phyloP scores from a whole-genome alignment of 2,888 invertebrate species.

The Deroplatys truncata region DNA sequence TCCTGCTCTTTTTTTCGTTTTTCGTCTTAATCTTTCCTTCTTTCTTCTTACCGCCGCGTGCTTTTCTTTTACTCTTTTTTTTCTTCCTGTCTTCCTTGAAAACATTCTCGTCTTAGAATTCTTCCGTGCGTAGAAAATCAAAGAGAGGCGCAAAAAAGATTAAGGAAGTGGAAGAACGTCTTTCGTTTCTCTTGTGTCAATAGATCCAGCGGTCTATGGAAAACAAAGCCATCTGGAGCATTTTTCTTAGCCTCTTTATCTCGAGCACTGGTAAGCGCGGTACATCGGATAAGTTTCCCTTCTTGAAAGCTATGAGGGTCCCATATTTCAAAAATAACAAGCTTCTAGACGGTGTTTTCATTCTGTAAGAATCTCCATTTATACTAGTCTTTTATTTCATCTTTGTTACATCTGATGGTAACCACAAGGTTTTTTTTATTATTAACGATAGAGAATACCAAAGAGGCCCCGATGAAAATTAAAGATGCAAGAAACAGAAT shows the following conservation, averaged over 20 bases:
- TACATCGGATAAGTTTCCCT: neutral
- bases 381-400: neutral
- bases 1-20: neutral
- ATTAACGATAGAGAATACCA: too few species aligned
- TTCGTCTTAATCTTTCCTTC: neutral
- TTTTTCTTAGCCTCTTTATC: neutral
- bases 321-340: neutral
- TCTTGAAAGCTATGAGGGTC: neutral
- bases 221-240: neutral
- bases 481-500: too few species aligned
- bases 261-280: neutral
- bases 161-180: neutral
- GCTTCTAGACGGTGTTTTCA: neutral
- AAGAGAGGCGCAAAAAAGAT: neutral
- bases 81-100: too few species aligned
- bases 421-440: too few species aligned
- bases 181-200: neutral
- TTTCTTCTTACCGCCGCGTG: neutral
- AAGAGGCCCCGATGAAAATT: too few species aligned
- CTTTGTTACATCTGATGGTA: too few species aligned
- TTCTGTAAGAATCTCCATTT: neutral
- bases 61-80: neutral
- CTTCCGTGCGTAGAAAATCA: neutral
- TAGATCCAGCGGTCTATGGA: neutral
- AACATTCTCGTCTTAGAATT: neutral